Conservation (phyloP, 2,797 vertebrate species). For the Florisuga fusca region DNA sequence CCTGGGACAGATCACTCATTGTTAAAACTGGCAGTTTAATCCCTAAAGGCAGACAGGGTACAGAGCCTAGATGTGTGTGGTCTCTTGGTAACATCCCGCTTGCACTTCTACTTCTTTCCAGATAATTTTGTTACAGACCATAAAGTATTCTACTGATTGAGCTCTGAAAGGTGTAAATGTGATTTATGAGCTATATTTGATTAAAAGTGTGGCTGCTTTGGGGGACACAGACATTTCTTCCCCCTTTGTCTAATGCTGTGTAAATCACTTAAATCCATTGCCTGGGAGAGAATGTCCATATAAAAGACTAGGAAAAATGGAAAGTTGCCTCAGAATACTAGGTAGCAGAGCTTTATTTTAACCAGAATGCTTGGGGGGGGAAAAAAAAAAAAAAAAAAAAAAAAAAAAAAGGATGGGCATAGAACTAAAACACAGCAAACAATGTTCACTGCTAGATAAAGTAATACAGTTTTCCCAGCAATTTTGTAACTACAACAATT, state of each 20-base stretch:
- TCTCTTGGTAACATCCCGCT: conserved; percentile 23
- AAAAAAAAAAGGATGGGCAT: background rate
- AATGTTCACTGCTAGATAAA: background rate
- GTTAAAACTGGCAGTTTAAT: conserved; percentile 71
- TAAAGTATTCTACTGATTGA: conserved; percentile 77
- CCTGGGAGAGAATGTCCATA: background rate
- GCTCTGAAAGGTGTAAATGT: conserved; percentile 69
- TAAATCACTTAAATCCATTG: conserved; percentile 63
- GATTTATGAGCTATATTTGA: conserved; percentile 76
- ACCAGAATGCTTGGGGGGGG: background rate
- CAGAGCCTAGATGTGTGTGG: background rate
- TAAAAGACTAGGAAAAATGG: conserved; percentile 34
- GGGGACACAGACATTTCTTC: conserved; percentile 58
- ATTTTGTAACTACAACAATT: background rate
- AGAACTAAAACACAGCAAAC: background rate
- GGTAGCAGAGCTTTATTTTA: background rate
- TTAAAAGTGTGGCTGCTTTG: conserved; percentile 67
- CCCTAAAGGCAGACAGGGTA: conserved; percentile 15
- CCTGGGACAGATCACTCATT: conserved; percentile 67
- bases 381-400: background rate
- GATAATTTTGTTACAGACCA: conserved; percentile 64
- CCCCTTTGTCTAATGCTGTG: conserved; percentile 11
- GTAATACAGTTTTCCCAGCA: conserved; percentile 1
- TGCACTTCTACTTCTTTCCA: conserved; percentile 49
- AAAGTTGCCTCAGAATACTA: conserved; percentile 11